A percentile compares a stretch with the other conserved stretches of the same genome.
Evolutionary conservation across 2,888 invertebrate species (phyloP).

Genomic region (Nudaria mundana): DNA sequence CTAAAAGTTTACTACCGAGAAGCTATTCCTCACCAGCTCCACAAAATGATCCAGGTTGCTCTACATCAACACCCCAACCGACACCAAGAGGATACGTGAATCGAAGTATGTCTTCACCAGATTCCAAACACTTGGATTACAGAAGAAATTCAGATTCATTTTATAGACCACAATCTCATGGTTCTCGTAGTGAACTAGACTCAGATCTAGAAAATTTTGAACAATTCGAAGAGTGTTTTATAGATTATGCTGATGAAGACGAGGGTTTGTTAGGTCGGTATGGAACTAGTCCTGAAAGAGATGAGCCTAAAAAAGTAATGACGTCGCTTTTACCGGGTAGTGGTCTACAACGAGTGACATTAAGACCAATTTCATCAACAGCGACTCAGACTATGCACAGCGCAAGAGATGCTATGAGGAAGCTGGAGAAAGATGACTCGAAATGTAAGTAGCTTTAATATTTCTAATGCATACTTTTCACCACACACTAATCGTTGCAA

Average conservation of each 20-base stretch:
- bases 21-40: constrained; percentile 68
- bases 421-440: constrained; percentile 46
- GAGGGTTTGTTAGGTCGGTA: constrained; percentile 50
- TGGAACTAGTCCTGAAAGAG: constrained; percentile 54
- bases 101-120: constrained; percentile 69
- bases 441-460: constrained; percentile 53
- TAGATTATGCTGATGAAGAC: constrained; percentile 71
- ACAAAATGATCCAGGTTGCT: constrained; percentile 47
- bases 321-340: constrained; percentile 68
- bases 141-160: constrained; percentile 62
- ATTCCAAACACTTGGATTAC: constrained; percentile 56
- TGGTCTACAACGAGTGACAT: constrained; percentile 63
- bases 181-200: constrained; percentile 64
- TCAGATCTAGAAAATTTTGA: constrained; percentile 71
- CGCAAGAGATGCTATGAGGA: constrained; percentile 51
- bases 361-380: constrained; percentile 56
- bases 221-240: constrained; percentile 65
- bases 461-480: too few species aligned
- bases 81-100: constrained; percentile 51
- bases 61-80: constrained; percentile 27
- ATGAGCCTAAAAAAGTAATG: constrained; percentile 62
- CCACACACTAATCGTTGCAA: too few species aligned
- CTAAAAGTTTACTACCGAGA: constrained; percentile 59
- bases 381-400: constrained; percentile 49
- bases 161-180: constrained; percentile 57